Evolutionary conservation across 2,113 vertebrate species (phyloP).

Genomic region (Corapipo altera): DNA sequence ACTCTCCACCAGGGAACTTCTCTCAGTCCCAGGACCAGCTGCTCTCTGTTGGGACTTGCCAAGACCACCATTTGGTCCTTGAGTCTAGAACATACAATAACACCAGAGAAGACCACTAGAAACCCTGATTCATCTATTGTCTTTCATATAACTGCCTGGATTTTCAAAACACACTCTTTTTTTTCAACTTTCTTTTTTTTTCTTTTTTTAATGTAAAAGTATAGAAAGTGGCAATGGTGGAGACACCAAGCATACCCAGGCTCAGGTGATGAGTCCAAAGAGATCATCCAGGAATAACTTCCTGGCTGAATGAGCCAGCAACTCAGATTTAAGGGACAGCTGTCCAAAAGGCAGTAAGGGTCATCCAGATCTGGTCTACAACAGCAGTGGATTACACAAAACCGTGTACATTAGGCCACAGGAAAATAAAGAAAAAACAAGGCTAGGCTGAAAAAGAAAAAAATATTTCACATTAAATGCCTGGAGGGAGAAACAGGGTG

Average conservation of each 20-base stretch:
- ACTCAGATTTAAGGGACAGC: background rate
- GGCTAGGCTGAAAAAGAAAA: background rate
- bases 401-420: no score
- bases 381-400: background rate
- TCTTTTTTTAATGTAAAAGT: background rate
- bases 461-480: background rate
- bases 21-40: background rate
- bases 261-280: background rate
- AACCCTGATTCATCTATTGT: background rate
- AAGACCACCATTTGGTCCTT: background rate
- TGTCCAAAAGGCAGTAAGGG: rapidly evolving
- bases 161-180: background rate
- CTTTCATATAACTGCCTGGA: background rate
- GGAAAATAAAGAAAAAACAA: background rate
- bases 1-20: background rate
- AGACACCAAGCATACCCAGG: background rate
- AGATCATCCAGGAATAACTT: background rate
- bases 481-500: background rate
- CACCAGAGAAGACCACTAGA: background rate
- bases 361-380: background rate
- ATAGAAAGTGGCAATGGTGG: background rate
- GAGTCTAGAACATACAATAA: background rate
- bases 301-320: background rate
- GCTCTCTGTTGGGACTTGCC: background rate
- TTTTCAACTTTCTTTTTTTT: no score